Conservation (phyloP, 2,113 vertebrate species). For the Garra rufa region DNA sequence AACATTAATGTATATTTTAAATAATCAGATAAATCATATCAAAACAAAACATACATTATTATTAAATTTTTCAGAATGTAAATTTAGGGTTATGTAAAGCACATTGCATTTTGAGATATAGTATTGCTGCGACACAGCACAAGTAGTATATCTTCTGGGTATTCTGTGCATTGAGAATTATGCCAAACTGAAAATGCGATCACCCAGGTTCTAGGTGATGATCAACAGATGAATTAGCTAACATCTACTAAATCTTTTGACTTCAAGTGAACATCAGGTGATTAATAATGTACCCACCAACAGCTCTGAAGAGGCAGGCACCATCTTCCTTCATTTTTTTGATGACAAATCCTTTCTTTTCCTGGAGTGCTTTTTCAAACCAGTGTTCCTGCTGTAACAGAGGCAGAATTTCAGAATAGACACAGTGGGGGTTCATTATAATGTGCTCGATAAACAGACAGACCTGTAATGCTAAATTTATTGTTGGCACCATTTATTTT, state of each 20-base stretch:
- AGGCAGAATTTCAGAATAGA: slow-evolving; percentile 39
- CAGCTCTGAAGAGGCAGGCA: slow-evolving; percentile 92
- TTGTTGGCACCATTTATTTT: neutral
- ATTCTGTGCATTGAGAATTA: neutral
- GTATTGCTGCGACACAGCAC: too few relatives aligned
- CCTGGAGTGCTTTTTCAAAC: slow-evolving; percentile 89
- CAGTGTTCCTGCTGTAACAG: slow-evolving; percentile 88
- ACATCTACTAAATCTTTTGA: neutral
- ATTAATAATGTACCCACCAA: slow-evolving; percentile 79
- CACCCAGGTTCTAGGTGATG: neutral
- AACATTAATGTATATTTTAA: neutral
- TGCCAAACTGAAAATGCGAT: neutral
- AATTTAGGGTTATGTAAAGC: neutral
- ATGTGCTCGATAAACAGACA: neutral
- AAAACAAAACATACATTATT: neutral
- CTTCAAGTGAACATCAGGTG: neutral
- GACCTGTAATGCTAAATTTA: neutral
- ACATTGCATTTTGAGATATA: neutral
- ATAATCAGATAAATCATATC: neutral
- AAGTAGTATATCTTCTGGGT: neutral
- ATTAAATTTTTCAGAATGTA: neutral
- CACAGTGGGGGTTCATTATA: neutral
- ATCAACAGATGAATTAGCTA: neutral
- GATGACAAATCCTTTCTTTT: slow-evolving; percentile 95
- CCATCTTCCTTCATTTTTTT: slow-evolving; percentile 97